phyloP scores from a whole-genome alignment of 2,797 vertebrate genomes.

The Darevskia mixta region DNA sequence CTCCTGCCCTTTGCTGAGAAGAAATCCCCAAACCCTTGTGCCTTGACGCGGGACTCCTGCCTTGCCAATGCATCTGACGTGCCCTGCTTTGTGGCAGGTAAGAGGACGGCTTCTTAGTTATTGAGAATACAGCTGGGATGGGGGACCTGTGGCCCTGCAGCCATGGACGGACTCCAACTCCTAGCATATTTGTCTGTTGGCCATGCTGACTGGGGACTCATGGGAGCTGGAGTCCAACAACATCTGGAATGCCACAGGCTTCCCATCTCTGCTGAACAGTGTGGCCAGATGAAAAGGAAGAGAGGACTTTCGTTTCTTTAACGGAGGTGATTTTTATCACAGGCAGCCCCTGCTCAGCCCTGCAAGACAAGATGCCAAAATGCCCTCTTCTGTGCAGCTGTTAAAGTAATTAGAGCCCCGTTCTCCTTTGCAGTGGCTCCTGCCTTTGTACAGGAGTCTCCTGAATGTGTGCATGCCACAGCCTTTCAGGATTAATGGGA shows the following conservation, averaged over 20 bases:
- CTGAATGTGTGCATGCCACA: background rate
- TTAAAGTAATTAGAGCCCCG: background rate
- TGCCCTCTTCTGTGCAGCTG: background rate
- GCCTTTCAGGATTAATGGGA: background rate
- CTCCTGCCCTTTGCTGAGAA: constrained; percentile 82
- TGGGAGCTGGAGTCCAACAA: background rate
- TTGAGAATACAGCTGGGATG: background rate
- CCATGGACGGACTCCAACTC: background rate
- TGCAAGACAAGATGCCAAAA: background rate
- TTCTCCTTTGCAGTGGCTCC: background rate
- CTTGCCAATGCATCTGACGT: constrained; percentile 6
- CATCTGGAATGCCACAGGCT: background rate
- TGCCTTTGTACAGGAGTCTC: no score
- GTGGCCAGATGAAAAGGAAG: background rate
- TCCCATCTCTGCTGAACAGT: background rate
- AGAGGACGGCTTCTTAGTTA: background rate
- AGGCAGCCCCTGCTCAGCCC: background rate
- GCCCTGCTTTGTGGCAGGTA: constrained; percentile 28
- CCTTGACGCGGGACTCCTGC: constrained; percentile 68
- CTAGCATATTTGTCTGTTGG: background rate
- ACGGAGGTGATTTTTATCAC: background rate
- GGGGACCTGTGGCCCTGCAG: background rate
- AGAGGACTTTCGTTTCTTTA: no score
- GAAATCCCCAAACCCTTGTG: constrained; percentile 80
- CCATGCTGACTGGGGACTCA: background rate